Evolutionary conservation across 2,113 vertebrate species (phyloP).

Genomic region (Cyphomyrus discorhynchus): DNA sequence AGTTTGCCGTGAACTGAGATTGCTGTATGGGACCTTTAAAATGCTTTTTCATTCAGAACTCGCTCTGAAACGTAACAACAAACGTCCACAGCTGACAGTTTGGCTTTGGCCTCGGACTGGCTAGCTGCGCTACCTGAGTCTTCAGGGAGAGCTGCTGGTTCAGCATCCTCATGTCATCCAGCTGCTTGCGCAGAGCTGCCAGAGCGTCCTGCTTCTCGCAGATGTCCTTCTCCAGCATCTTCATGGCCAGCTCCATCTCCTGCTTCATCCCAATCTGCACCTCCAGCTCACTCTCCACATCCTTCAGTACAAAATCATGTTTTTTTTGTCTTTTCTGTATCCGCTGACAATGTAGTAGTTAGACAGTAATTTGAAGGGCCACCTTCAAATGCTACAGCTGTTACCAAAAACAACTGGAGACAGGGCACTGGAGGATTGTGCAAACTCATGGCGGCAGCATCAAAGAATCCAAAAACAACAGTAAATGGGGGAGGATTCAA

Average conservation of each 20-base stretch:
- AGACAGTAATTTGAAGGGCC: background rate
- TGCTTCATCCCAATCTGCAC: constrained; percentile 95
- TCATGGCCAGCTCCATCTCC: constrained; percentile 98
- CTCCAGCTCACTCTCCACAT: constrained; percentile 94
- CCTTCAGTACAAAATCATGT: constrained; percentile 53
- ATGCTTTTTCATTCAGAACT: background rate
- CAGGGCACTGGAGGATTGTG: background rate
- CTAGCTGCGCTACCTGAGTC: constrained; percentile 69
- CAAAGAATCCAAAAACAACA: background rate
- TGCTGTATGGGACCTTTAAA: background rate
- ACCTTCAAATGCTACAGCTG: background rate
- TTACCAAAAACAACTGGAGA: background rate
- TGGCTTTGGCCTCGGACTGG: background rate
- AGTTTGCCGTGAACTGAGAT: background rate
- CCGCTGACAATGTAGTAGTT: background rate
- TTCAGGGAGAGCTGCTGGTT: constrained; percentile 92
- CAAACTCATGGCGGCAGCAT: background rate
- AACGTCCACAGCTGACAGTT: background rate
- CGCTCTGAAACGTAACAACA: background rate
- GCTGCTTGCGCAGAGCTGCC: constrained; percentile 85
- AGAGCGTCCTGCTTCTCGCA: constrained; percentile 94
- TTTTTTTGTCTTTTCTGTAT: background rate
- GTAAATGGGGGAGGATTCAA: background rate
- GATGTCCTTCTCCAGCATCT: constrained; percentile 97
- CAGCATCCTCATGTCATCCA: constrained; percentile 86